Evolutionary conservation across 2,113 vertebrate genomes (phyloP), one percentile per base, ranked within the genome.

Genomic region (Megaceryle maxima): DNA sequence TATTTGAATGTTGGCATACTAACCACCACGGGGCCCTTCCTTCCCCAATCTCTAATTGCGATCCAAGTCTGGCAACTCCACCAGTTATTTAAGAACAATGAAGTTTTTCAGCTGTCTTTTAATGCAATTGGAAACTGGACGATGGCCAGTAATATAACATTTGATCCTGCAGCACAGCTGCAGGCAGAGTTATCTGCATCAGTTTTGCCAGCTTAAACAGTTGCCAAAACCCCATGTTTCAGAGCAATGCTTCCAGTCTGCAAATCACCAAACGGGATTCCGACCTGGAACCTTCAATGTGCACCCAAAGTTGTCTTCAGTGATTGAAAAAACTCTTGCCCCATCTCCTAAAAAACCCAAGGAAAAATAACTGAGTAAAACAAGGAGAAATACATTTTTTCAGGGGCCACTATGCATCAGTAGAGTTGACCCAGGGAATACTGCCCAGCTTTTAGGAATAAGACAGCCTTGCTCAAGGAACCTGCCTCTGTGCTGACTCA

Each of bases 41-140:
- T 89, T 95, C 70, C 70, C 93, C 41, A 0, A 68, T 48, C 25
- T 89, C 87, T 85, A 89, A 92, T 20, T 96, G 87, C 81, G 81
- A 94, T 53, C 70, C 84, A 85, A 33, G 50, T 80, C 94, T 96
- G 91, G 89, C 93, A 96, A 83, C 74, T 79, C 11, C 53, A 78
- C 10, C 85, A 79, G 21, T 79, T 94, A 50, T 83, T 97, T 51
- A 94, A 96, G 93, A 96, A 97, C 94, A 95, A 96, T 92, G 91
- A 96, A 92, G 89, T 87, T 96, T 96, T 97, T 95, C 95, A 96
- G 94, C 87, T 97, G 95, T 94, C 93, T 96, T 97, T 97, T 92
- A 94, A 87, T 89, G 91, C 95, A 92, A 73, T 79, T 91, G 87
- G 89, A 69, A 95, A 53, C 93, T 95, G 95, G 91, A 79, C 50